Conservation (phyloP, 2,797 vertebrate genomes). For the Clarias laeviceps region DNA sequence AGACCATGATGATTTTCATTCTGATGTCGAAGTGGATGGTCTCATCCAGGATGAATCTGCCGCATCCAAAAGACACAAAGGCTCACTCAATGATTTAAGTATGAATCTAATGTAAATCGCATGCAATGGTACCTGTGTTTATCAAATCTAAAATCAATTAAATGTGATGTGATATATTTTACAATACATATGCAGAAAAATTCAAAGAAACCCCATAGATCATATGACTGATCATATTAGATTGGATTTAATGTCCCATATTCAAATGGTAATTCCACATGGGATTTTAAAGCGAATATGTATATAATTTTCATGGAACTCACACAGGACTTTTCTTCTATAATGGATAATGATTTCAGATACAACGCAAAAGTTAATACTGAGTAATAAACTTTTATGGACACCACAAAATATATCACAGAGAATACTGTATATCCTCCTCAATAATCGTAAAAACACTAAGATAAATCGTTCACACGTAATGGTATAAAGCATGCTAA, state of each 20-base stretch:
- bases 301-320: background rate
- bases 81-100: background rate
- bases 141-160: background rate
- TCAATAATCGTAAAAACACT: background rate
- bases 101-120: background rate
- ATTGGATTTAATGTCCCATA: background rate
- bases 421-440: background rate
- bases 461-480: background rate
- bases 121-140: too few relatives aligned
- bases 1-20: background rate
- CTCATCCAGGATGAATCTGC: background rate
- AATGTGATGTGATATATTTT: background rate
- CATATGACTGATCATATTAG: background rate
- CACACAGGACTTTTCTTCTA: background rate
- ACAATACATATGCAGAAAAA: background rate
- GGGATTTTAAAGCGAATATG: background rate
- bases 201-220: background rate
- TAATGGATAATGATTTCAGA: background rate
- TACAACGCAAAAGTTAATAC: background rate
- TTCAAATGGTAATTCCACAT: background rate
- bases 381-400: background rate
- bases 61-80: too few relatives aligned
- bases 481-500: background rate
- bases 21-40: background rate
- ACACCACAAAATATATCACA: background rate